Evolutionary conservation across 2,113 vertebrate species (phyloP), one percentile per base, ranked within the genome.

Genomic region (Leucoraja erinaceus): DNA sequence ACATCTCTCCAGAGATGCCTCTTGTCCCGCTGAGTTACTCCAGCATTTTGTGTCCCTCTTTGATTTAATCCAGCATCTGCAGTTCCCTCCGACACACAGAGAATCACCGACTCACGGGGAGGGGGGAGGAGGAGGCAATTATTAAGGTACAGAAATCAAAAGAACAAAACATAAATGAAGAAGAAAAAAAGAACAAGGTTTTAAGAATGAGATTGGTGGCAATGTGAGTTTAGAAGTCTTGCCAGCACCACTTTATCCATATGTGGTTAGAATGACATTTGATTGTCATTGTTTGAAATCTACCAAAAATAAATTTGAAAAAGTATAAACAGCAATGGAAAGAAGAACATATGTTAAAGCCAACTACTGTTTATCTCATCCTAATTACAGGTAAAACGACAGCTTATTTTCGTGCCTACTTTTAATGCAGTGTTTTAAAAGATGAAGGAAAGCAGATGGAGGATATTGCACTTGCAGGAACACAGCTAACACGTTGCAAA

Each of bases 391-490:
- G 86, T 90, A 22, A 66, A 70, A 70, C 20, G 5, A 90, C 66
- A 70, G 33, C 86, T 90, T 90, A 70, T 70, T 38, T 90, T 31
- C 20, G 86, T 68, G 16, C n/a, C 68, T 70, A 90, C 38, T 90
- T 90, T 90, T 38, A 68, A 90, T 90, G 63, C 61, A 90, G 63
- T 38, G 66, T 70, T 68, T 68, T 68, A 90, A 68, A 61, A 90
- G 86, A 68, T 68, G 12, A 90, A 54, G 81, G 59, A 28, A 84
- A 90, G 20, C 86, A 90, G 86, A 68, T 90, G 59, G 31, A 90
- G 86, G 68, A 90, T 38, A 70, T 68, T 68, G 10, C 81, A 84
- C 81, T 84, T 84, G 10, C 54, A 84, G 9, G 54, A 84, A 84
- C 54, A 84, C 59, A 84, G 47, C 22, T 25, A 84, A 28, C 81